Evolutionary conservation across 2,888 invertebrate genomes (phyloP).

Genomic region (Athetis lepigone): DNA sequence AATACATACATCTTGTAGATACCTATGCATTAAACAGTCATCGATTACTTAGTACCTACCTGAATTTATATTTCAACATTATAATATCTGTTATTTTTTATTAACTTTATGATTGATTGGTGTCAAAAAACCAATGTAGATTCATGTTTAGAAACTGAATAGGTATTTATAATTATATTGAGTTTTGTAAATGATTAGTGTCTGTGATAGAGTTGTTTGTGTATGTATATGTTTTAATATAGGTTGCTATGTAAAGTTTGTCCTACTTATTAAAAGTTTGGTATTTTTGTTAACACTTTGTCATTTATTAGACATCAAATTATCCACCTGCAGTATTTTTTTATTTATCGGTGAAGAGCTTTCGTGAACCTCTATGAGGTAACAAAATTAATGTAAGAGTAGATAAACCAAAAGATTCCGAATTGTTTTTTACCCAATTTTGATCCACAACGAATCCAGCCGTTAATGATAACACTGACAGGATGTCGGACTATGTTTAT

Average conservation of each 20-base stretch:
- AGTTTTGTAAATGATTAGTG: constrained; percentile 61
- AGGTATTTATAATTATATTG: constrained; percentile 38
- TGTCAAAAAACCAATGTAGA: constrained; percentile 33
- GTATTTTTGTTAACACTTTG: constrained; percentile 47
- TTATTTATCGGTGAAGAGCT: constrained; percentile 38
- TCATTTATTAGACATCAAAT: constrained; percentile 37
- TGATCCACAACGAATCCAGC: constrained; percentile 59
- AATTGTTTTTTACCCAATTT: constrained; percentile 46
- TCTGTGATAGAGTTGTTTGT: constrained; percentile 69
- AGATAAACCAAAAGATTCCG: constrained; percentile 44
- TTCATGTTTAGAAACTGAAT: constrained; percentile 44
- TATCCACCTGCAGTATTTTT: constrained; percentile 28
- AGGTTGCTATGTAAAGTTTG: constrained; percentile 50
- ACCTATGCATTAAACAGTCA: constrained; percentile 8
- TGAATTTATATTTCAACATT: constrained; percentile 32
- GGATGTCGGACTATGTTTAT: constrained; percentile 24
- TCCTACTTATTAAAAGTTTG: constrained; percentile 48
- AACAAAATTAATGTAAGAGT: constrained; percentile 38
- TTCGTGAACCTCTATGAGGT: constrained; percentile 37
- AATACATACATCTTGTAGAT: constrained; percentile 55
- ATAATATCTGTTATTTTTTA: constrained; percentile 50
- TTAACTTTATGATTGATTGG: constrained; percentile 58
- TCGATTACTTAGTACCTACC: constrained; percentile 37
- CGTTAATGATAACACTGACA: constrained; percentile 10
- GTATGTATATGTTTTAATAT: constrained; percentile 52